Base-by-base conservation (phyloP, 1,140 invertebrate genomes). In the Saccostrea echinata region DNA sequence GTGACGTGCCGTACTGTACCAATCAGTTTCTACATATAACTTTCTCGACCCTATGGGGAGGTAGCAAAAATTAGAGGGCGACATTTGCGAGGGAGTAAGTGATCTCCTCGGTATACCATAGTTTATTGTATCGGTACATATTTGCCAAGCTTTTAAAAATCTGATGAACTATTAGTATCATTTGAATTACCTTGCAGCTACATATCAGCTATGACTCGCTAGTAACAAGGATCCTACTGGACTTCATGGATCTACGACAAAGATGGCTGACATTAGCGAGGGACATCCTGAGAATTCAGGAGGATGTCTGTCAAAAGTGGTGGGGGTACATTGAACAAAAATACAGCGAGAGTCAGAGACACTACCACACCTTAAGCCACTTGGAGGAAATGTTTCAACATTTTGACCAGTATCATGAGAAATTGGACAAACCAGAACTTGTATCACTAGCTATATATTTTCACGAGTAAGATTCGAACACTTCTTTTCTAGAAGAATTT, bases 351-450 rank as follows among this genome's bases (percentile, higher is more conserved):
- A 18, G 33, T 12, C 81, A 84, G 71, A 35, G 91, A 80, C 80
- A 87, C 80, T 92, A 92, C 71, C 91, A 92, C 43, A 92, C 89
- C 27, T 64, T 92, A 30, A 81, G 84, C 24, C 91, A 92, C 53
- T 12, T 92, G 3, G 81, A 64, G 27, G 88, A 92, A 51, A 89
- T 92, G 88, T 88, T 91, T 84, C n/a, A 64, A 35, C 85, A 84
- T 51, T 91, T 85, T 64, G 61, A 89, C 33, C 71, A 85, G 1
- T 84, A 84, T 43, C 53, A 83, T n/a, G 27, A 87, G 9, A 35
- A 76, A 24, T 35, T 91, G 9, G n/a, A 9, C 21, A 24, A 85
- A 2, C 84, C 83, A 24, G 30, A 76, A 30, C 35, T 88, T 35
- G 86, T 92, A 21, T 71, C 71, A 3, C 43, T 91, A 57, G 90